A percentile compares a stretch with the other conserved stretches of the same genome.
Conservation (phyloP, 1,140 invertebrate genomes). For the Metopolophium dirhodum region DNA sequence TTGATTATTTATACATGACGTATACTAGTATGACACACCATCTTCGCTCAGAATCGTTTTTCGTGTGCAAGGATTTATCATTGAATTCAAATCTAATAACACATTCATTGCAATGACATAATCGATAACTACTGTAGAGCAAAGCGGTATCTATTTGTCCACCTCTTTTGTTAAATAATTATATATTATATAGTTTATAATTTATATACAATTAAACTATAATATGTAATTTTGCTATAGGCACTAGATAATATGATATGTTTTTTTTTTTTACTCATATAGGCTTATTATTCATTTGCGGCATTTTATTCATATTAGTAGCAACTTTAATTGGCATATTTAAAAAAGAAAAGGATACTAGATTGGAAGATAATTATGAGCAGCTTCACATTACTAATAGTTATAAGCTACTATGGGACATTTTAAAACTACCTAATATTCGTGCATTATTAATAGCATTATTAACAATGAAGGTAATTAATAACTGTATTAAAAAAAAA, state of each 20-base stretch:
- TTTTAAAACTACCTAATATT: background rate
- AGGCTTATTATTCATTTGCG: slow-evolving; percentile 16
- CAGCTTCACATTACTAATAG: background rate
- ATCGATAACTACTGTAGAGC: too few species aligned
- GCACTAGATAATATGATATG: background rate
- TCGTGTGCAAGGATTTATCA: too few species aligned
- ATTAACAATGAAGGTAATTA: slow-evolving; percentile 21
- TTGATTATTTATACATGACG: too few species aligned
- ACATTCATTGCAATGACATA: too few species aligned
- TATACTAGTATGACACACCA: too few species aligned
- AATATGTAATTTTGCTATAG: background rate
- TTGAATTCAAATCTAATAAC: too few species aligned
- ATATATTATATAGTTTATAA: background rate
- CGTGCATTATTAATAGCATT: background rate
- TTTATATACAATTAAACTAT: background rate
- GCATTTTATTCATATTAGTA: slow-evolving; percentile 67
- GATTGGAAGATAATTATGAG: background rate
- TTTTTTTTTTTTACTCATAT: background rate
- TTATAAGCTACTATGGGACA: slow-evolving; percentile 29
- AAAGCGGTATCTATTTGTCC: too few species aligned
- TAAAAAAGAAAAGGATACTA: background rate
- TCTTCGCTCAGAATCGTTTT: too few species aligned
- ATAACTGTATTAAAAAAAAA: background rate
- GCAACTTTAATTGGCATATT: slow-evolving; percentile 61
- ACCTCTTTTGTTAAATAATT: background rate